These are phyloP conservation scores for Mylabris phalerata DNA, from an alignment of 1,140 invertebrate species.

Conservation along the genomic window DNA sequence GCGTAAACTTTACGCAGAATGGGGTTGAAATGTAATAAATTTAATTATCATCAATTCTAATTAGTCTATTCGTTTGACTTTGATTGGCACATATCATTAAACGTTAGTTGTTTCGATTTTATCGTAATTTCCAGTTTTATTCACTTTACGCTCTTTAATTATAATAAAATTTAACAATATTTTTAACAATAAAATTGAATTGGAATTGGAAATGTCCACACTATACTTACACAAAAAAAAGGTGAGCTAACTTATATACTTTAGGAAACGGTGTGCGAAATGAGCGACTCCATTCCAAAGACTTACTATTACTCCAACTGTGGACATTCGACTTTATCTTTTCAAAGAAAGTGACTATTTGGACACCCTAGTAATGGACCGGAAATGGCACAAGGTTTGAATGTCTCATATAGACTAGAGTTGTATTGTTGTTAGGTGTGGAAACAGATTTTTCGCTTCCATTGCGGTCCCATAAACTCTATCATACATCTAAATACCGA, in stretches of 20 bases:
- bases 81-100: neutral
- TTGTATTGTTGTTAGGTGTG: neutral
- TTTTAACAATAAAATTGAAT: slow-evolving; percentile 1
- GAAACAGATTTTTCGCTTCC: neutral
- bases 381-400: slow-evolving; percentile 19
- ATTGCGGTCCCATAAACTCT: neutral
- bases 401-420: slow-evolving; percentile 1
- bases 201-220: slow-evolving; percentile 3
- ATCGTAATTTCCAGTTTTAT: neutral
- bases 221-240: no score
- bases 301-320: no score
- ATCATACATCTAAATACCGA: neutral
- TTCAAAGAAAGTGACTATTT: slow-evolving; percentile 10
- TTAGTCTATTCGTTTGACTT: neutral
- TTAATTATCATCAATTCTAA: no score
- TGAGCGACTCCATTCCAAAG: slow-evolving; percentile 8
- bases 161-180: slow-evolving; percentile 3
- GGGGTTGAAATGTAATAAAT: no score
- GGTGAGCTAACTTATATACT: neutral
- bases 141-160: neutral
- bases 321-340: slow-evolving; percentile 20
- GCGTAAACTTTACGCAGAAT: no score
- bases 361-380: slow-evolving; percentile 12
- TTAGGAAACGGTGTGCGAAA: slow-evolving; percentile 13
- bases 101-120: neutral